Evolutionary conservation across 1,140 invertebrate species (phyloP).

Genomic region (Melanaphis sacchari): DNA sequence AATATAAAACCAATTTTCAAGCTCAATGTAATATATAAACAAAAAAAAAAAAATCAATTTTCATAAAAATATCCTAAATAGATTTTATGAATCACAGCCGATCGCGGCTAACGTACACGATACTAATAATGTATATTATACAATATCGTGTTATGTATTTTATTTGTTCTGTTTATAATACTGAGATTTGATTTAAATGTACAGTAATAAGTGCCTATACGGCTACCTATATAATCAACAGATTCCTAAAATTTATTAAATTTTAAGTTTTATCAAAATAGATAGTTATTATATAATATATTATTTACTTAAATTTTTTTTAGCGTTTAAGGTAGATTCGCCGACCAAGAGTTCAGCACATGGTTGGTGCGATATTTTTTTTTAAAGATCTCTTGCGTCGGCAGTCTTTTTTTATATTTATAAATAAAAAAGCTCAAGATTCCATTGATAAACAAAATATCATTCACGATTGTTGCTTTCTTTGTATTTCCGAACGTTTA

Average conservation of each 20-base stretch:
- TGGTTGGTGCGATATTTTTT: background rate
- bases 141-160: background rate
- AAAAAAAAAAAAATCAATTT: background rate
- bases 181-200: background rate
- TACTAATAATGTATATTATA: background rate
- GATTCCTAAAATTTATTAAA: slow-evolving; percentile 32
- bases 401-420: background rate
- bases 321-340: slow-evolving; percentile 1
- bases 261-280: slow-evolving; percentile 21
- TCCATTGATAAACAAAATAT: background rate
- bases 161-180: background rate
- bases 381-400: background rate
- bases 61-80: background rate
- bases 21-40: background rate
- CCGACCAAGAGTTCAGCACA: background rate
- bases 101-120: background rate
- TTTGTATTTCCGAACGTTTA: background rate
- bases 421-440: background rate
- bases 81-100: background rate
- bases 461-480: background rate
- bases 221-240: slow-evolving; percentile 10
- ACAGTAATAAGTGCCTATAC: background rate
- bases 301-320: background rate
- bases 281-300: background rate
- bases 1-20: background rate